Base-by-base conservation (phyloP, 2,113 vertebrate species). In the Rattus norvegicus region DNA sequence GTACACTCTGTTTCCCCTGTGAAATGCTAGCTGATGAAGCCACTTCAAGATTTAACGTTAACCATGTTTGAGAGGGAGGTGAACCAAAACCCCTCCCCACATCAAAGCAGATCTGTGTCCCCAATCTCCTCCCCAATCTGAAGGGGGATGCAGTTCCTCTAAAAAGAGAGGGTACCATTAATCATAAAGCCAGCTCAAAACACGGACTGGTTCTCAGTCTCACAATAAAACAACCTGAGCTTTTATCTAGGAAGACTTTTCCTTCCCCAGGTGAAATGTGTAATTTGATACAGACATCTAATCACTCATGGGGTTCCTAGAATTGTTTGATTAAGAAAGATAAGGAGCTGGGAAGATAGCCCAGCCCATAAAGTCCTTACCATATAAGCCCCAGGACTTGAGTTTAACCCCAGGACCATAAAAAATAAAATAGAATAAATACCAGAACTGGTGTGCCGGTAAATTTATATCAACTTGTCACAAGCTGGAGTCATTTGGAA, bases 221-320 rank as follows among this genome's bases (percentile, higher is more conserved):
- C 39, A 63, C 4, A 43, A 67, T 90, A 61, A 54, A 85, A 90
- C 70, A 13, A 69, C 43, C 43, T 13, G 28, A 52, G 72, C 17
- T 95, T 88, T 86, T 36, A 63, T 90, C 79, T 13, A 47, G 9
- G 67, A 93, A 81, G 11, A 28, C 39, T 86, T 56, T 72, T 49
- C 5, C 1, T 83, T 77, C 20, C 22, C 43, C 49, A 47, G 26
- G 90, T 56, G 17, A 70, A 80, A 88, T 0, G 3, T 36, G 56
- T 59, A 47, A 61, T 59, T 92, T 14, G 6, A 77, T 72, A 79
- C 70, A 96, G 87, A 80, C 56, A 28, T 33, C 43, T 2, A 43
- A 43, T 43, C 6, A 63, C 14, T 33, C 36, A 11, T 0, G 1
- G 73, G 61, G 7, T n/a, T 93, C 52, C 79, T 28, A 84, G 75